Evolutionary conservation across 2,797 vertebrate genomes (phyloP).

Genomic region (Petrocephalus schoutedeni): DNA sequence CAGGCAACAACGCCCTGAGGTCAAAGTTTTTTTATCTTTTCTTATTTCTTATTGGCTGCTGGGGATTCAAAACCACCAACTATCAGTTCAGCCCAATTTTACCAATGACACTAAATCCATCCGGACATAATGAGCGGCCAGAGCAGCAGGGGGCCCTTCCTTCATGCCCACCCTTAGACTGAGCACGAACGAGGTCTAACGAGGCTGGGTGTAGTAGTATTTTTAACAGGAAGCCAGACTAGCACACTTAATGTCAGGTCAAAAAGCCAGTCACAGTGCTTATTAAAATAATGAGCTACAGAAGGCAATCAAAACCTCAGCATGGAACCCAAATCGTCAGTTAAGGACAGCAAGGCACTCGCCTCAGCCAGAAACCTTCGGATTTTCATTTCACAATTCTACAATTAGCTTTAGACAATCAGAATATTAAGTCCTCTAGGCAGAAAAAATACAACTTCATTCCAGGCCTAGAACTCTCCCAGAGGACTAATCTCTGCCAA

Average conservation of each 20-base stretch:
- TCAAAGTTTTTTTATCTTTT: neutral
- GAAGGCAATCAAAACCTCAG: neutral
- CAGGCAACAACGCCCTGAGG: neutral
- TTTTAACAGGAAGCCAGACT: neutral
- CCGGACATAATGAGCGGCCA: neutral
- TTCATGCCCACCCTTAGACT: neutral
- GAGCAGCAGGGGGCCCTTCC: neutral
- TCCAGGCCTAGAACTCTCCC: neutral
- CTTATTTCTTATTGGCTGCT: neutral
- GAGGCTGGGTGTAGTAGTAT: neutral
- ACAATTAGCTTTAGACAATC: neutral
- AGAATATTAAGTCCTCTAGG: neutral
- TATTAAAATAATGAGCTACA: neutral
- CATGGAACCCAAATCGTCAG: neutral
- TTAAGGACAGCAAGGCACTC: neutral
- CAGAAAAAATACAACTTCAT: neutral
- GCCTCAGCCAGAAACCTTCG: neutral
- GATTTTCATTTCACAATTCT: neutral
- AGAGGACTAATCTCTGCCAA: neutral
- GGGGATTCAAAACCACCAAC: neutral
- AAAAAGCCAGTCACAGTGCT: neutral
- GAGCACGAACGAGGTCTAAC: neutral
- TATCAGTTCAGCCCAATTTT: neutral
- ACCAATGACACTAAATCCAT: neutral
- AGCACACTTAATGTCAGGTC: neutral